phyloP scores from a whole-genome alignment of 2,113 vertebrate genomes.

The Perca fluviatilis region DNA sequence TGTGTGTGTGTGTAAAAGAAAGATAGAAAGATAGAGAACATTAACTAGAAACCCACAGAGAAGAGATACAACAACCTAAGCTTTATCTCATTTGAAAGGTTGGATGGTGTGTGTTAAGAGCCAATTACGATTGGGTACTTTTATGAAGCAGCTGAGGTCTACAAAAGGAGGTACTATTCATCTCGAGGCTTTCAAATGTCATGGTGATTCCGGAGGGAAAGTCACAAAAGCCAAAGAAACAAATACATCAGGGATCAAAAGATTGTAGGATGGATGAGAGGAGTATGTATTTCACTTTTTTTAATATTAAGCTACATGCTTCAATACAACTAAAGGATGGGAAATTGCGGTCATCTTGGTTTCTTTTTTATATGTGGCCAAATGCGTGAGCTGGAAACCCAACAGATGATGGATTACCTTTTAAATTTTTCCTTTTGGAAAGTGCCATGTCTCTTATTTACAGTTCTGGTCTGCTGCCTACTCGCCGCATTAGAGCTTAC shows the following conservation, averaged over 20 bases:
- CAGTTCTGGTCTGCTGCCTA: conserved; percentile 64
- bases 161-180: conserved; percentile 12
- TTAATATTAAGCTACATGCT: conserved; percentile 12
- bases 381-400: conserved; percentile 42
- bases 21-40: conserved; percentile 11
- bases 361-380: conserved; percentile 17
- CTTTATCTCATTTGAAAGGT: conserved; percentile 50
- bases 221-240: conserved; percentile 1
- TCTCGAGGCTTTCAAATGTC: conserved; percentile 36
- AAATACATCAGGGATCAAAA: conserved; percentile 2
- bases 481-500: conserved; percentile 56
- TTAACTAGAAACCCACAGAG: conserved; percentile 34
- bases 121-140: conserved; percentile 39
- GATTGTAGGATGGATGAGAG: not conserved
- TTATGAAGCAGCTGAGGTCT: conserved; percentile 50
- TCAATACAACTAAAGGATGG: conserved; percentile 8
- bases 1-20: conserved; percentile 20
- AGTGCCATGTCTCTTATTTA: conserved; percentile 54
- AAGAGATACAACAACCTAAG: conserved; percentile 24
- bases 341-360: conserved; percentile 11
- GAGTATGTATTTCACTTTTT: not conserved
- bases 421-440: conserved; percentile 47
- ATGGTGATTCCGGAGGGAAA: conserved; percentile 9
- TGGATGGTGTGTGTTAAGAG: conserved; percentile 18
- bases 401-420: conserved; percentile 56